Base-by-base conservation (phyloP, 2,888 invertebrate species). In the Ischnus inquisitorius region DNA sequence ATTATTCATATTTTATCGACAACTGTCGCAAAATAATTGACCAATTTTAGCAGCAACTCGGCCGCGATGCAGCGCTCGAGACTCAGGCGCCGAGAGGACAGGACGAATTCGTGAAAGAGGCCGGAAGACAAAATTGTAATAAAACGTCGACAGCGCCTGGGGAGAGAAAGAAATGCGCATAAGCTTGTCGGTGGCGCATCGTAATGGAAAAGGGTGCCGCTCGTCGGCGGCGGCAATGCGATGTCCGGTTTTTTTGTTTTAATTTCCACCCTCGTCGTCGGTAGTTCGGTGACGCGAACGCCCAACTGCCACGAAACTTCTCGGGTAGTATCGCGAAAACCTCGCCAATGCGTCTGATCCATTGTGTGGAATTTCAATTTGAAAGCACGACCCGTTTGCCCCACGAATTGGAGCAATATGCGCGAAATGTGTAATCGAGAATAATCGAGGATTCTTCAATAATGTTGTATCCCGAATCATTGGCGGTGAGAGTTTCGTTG, bases 191-290 rank as follows among this genome's bases (percentile, higher is more conserved):
- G 41, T 43, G 22, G 46, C 62, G 64, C 60, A 65, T 54, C 71
- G 62, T 54, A 51, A 69, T 65, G 69, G 57, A 69, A n/a, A 51
- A 10, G 3, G 68, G 84, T 81, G 84, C 83, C 76, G 79, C 85
- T 71, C 25, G 54, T 80, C 84, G 85, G 85, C 82, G 88, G 88
- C 87, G 85, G 87, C 87, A 87, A 88, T 90, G 89, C 89, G 88
- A 88, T 88, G 88, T 14, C 88, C 88, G 88, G 88, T 34, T 85
- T 67, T 34, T 85, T 67, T 88, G 88, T 89, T 88, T 87, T 82
- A 84, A 85, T 85, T 34, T 22, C 34, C 65, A 22, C 19, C 51
- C 16, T 28, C 25, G 28, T 22, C 6, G 48, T 54, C 54, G 34
- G 54, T 22, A 16, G 10, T 54, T 54, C 54, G 48, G 16, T 16